Evolutionary conservation across 2,113 vertebrate genomes (phyloP), one percentile per base, ranked within the genome.

Genomic region (Brachyhypopomus occidentalis): DNA sequence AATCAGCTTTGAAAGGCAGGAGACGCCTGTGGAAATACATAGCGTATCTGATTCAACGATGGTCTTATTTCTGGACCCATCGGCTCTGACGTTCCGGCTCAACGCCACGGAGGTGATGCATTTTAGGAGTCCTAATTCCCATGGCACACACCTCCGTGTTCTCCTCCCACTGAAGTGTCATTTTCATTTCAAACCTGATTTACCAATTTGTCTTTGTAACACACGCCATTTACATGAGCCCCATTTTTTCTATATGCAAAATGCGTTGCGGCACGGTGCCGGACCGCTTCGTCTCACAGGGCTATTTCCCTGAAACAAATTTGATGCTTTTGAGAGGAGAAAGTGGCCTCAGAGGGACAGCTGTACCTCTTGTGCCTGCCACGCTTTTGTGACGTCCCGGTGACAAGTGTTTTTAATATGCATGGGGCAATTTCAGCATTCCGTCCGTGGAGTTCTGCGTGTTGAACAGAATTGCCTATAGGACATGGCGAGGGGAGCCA

Each of bases 211-310:
- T 99, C 96, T 98, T 97, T 96, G 96, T 97, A 96, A 96, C 96
- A 91, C 86, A 84, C 87, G 88, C 89, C 96, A 98, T 98, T 98
- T 97, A 94, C 96, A 97, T 97, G 82, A 72, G 94, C 95, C 94
- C 96, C 95, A 93, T 97, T 98, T 97, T 97, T 96, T 93, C 92
- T 96, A 96, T 98, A 98, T 98, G 97, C 97, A 97, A 97, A 98
- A 96, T 94, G 95, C 93, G 95, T 94, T 95, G 96, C 75, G 41
- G 73, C 63, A 82, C 82, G 22, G 75, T 45, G 69, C 38, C 56
- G 45, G 45, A 52, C 52, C 71, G 75, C 69, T 55, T 77, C 23
- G n/a, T 52, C 27, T 56, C 30, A 48, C 77, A 60, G 23, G 96
- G 96, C 97, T 96, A 96, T 98, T 98, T 98, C 96, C 96, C 96